Percentiles rank a stretch among this genome's conserved stretches.
Evolutionary conservation across 2,888 invertebrate genomes (phyloP).

Genomic region (Calameuta filiformis): DNA sequence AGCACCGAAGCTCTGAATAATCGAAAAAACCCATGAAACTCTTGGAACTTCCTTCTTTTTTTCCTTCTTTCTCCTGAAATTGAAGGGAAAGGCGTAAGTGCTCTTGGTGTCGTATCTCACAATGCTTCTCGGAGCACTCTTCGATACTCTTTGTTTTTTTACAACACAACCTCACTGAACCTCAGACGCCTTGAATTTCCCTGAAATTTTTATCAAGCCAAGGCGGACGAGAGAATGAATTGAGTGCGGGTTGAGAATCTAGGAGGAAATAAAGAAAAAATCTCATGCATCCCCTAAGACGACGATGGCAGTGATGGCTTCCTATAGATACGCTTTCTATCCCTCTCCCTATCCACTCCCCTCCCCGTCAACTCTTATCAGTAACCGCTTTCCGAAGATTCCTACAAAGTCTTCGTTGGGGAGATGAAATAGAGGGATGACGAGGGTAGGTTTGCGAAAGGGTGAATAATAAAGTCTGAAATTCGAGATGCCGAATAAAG

Average conservation of each 20-base stretch:
- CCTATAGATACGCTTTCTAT: background rate
- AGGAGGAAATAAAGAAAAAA: background rate
- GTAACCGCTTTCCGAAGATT: conserved; percentile 1
- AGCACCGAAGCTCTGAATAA: background rate
- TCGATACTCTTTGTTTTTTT: background rate
- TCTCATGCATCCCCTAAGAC: background rate
- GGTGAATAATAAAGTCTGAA: conserved; percentile 65
- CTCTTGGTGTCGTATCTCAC: background rate
- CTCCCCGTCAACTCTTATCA: background rate
- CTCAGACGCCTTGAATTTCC: background rate
- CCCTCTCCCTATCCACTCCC: background rate
- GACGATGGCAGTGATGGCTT: background rate
- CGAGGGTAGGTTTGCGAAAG: conserved; percentile 46
- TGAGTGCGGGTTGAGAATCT: background rate
- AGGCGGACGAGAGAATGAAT: background rate
- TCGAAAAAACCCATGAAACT: background rate
- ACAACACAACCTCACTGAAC: background rate
- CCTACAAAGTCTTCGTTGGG: background rate
- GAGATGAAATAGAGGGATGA: background rate
- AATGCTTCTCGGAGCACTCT: background rate
- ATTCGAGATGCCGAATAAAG: conserved; percentile 63
- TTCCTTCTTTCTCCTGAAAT: background rate
- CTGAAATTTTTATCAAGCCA: background rate
- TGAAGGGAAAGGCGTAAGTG: background rate
- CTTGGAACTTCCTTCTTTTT: background rate